Conservation (phyloP, 1,140 invertebrate genomes). For the Drosophila nebulosa region DNA sequence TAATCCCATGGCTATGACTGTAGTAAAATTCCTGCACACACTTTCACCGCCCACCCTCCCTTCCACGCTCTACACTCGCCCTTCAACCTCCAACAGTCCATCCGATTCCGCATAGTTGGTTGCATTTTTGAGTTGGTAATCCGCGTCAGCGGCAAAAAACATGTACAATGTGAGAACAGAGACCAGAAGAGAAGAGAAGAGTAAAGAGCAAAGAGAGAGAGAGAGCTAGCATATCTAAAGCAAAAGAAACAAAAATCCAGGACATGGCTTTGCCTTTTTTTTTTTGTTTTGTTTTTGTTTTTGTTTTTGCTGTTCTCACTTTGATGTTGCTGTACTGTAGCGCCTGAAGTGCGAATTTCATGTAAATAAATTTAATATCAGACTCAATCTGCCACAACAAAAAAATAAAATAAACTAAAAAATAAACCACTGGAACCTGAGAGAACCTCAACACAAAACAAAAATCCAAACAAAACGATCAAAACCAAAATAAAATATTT, state of each 20-base stretch:
- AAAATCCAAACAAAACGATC: background rate
- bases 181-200: no score
- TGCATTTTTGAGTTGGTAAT: slow-evolving; percentile 64
- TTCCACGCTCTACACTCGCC: background rate
- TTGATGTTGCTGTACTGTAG: background rate
- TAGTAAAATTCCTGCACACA: slow-evolving; percentile 33
- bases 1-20: slow-evolving; percentile 42
- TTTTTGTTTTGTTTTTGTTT: background rate
- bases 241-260: slow-evolving; percentile 1
- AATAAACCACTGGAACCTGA: no score
- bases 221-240: background rate
- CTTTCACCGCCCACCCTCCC: no score
- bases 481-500: background rate
- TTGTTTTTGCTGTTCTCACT: background rate
- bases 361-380: slow-evolving; percentile 74
- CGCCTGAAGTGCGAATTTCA: slow-evolving; percentile 57
- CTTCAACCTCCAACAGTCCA: background rate
- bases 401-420: background rate
- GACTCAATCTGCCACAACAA: slow-evolving; percentile 60
- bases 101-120: slow-evolving; percentile 13
- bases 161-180: background rate
- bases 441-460: background rate
- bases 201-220: background rate
- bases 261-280: background rate
- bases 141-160: slow-evolving; percentile 42